Evolutionary conservation across 2,888 invertebrate genomes (phyloP).

Genomic region (Dryobota labecula): DNA sequence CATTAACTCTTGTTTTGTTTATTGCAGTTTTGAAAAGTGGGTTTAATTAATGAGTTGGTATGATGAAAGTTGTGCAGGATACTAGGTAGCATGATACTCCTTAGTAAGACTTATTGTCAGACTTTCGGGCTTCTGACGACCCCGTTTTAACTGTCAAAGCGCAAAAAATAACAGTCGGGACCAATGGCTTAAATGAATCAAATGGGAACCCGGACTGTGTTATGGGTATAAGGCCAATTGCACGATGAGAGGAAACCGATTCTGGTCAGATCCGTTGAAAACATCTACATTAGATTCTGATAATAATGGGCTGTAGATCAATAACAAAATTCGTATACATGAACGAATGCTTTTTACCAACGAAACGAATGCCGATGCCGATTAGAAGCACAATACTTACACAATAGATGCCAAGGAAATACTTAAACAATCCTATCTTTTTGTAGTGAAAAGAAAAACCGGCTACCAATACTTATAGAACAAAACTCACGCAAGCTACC

Average conservation of each 20-base stretch:
- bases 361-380: background rate
- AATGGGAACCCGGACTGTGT: background rate
- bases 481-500: background rate
- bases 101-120: no score
- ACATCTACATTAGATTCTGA: background rate
- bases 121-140: no score
- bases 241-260: background rate
- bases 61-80: background rate
- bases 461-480: background rate
- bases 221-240: background rate
- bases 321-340: background rate
- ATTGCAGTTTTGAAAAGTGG: slow-evolving; percentile 30
- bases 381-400: slow-evolving; percentile 4
- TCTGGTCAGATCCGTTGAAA: background rate
- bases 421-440: slow-evolving; percentile 7
- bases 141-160: no score
- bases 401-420: slow-evolving; percentile 5
- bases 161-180: no score
- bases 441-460: background rate
- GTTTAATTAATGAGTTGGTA: slow-evolving; percentile 10
- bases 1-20: slow-evolving; percentile 38
- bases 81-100: no score
- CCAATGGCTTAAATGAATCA: no score
- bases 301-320: background rate
- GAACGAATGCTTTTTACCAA: background rate